Evolutionary conservation across 2,113 vertebrate genomes (phyloP).

Genomic region (Eptesicus fuscus): DNA sequence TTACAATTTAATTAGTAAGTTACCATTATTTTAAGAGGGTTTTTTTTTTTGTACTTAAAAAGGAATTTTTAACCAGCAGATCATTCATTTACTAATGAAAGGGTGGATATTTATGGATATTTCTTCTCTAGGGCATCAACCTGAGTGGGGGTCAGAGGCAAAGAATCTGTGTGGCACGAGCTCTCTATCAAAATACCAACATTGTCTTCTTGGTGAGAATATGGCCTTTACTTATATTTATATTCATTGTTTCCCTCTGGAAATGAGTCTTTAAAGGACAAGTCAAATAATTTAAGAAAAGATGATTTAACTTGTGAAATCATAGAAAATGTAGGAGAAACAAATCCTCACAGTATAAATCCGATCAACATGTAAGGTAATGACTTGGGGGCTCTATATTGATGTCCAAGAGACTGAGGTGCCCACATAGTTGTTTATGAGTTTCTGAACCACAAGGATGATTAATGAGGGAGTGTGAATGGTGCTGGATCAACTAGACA

Average conservation of each 20-base stretch:
- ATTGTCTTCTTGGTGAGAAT: slow-evolving; percentile 95
- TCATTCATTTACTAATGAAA: slow-evolving; percentile 53
- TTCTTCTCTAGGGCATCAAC: slow-evolving; percentile 92
- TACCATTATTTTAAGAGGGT: not conserved
- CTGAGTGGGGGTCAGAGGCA: slow-evolving; percentile 97
- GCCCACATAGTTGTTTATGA: not conserved
- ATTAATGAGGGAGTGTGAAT: not conserved
- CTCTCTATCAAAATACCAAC: slow-evolving; percentile 98
- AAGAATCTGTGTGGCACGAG: slow-evolving; percentile 96
- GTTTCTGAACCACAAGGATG: not conserved
- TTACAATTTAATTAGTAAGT: not conserved
- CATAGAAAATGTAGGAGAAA: not conserved
- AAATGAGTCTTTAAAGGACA: not conserved
- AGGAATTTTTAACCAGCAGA: not conserved
- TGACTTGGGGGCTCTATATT: not conserved
- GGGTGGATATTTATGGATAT: slow-evolving; percentile 45
- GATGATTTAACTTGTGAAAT: not conserved
- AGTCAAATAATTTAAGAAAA: not conserved
- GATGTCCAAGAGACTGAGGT: not conserved
- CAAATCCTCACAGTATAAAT: not conserved
- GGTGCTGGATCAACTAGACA: not conserved
- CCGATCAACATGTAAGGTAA: not conserved
- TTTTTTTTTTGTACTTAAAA: not conserved
- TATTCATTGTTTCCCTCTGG: not conserved
- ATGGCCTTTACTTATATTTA: not conserved